These are phyloP conservation scores for Manduca sexta DNA, from an alignment of 1,140 invertebrate genomes.

Conservation along the genomic window DNA sequence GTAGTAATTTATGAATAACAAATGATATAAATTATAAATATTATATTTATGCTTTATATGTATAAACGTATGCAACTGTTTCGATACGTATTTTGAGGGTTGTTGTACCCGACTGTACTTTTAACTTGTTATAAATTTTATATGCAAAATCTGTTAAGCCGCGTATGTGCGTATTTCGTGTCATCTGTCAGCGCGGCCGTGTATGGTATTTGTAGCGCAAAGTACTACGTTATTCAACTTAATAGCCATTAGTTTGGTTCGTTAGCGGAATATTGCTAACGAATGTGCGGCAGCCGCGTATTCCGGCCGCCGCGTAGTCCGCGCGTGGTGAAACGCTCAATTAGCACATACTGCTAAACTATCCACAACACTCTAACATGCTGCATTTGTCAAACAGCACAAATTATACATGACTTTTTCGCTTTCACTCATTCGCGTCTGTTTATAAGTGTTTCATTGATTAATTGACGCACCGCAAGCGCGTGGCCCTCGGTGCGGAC, in stretches of 20 bases:
- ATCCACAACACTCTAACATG: constrained; percentile 1
- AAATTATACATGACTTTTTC: neutral
- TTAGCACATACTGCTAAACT: constrained; percentile 35
- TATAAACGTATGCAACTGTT: too few species aligned
- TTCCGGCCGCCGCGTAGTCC: constrained; percentile 27
- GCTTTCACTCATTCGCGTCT: too few species aligned
- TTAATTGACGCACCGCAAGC: too few species aligned
- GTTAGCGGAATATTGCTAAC: constrained; percentile 71
- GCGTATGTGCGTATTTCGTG: constrained; percentile 33
- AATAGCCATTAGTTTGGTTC: constrained; percentile 70
- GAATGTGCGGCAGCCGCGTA: constrained; percentile 55
- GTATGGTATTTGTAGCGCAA: constrained; percentile 49
- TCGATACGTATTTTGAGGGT: neutral
- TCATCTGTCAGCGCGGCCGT: constrained; percentile 39
- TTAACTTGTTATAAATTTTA: constrained; percentile 1
- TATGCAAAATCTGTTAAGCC: constrained; percentile 3
- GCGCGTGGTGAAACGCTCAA: constrained; percentile 57
- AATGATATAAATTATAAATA: too few species aligned
- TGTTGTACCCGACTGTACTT: neutral
- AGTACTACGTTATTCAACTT: constrained; percentile 67
- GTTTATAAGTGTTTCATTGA: too few species aligned
- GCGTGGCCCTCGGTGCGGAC: too few species aligned
- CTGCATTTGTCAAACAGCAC: neutral
- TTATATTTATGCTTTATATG: too few species aligned
- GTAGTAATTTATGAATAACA: too few species aligned